A percentile compares a stretch with the other conserved stretches of the same genome.
Evolutionary conservation across 2,113 vertebrate species (phyloP).

Genomic region (Verasper variegatus): DNA sequence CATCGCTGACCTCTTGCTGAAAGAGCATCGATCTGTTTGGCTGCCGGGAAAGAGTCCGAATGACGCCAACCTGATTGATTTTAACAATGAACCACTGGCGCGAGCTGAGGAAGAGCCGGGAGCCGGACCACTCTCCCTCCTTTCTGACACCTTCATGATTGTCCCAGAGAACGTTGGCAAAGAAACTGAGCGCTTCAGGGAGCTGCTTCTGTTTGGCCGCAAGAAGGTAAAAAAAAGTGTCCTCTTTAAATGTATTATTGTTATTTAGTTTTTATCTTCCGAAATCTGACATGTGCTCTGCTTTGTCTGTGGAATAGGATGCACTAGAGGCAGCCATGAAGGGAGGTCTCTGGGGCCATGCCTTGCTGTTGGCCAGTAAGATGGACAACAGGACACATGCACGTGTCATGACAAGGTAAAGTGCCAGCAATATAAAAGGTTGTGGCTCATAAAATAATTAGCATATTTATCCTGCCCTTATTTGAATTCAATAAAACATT

Average conservation of each 20-base stretch:
- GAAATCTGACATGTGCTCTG: neutral
- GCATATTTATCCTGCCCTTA: neutral
- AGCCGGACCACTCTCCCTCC: slow-evolving; percentile 91
- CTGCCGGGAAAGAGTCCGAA: slow-evolving; percentile 96
- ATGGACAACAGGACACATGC: slow-evolving; percentile 98
- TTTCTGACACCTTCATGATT: slow-evolving; percentile 87
- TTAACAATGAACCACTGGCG: slow-evolving; percentile 91
- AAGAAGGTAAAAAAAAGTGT: slow-evolving; percentile 86
- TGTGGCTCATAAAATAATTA: neutral
- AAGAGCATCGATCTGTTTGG: slow-evolving; percentile 95
- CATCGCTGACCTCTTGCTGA: slow-evolving; percentile 92
- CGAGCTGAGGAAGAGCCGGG: slow-evolving; percentile 89
- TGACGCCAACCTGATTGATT: slow-evolving; percentile 97
- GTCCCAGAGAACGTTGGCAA: slow-evolving; percentile 84
- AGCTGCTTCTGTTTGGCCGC: slow-evolving; percentile 93
- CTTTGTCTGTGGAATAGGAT: slow-evolving; percentile 81
- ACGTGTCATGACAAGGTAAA: slow-evolving; percentile 95
- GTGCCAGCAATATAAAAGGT: neutral
- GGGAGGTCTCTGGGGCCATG: slow-evolving; percentile 94
- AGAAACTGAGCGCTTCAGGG: slow-evolving; percentile 94
- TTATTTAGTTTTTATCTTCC: neutral
- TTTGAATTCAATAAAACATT: neutral
- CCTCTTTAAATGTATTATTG: neutral
- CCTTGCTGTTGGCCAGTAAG: slow-evolving; percentile 95
- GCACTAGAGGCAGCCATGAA: slow-evolving; percentile 98